A percentile compares a stretch with the other conserved stretches of the same genome.
phyloP scores from a whole-genome alignment of 2,888 invertebrate species.

The Selenia dentaria region DNA sequence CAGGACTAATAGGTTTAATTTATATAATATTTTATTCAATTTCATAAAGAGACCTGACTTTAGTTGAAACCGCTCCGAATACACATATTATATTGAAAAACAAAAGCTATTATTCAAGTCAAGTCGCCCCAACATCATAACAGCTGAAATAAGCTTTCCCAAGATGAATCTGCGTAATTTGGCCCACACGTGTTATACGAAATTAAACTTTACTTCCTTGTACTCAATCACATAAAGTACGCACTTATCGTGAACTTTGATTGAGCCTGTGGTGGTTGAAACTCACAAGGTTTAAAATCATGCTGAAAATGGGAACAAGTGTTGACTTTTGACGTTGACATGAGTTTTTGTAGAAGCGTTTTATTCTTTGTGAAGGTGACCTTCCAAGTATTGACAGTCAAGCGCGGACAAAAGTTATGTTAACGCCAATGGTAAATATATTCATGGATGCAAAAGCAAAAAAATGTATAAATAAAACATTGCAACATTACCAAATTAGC shows the following conservation, averaged over 20 bases:
- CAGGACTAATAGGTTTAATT: too few relatives aligned
- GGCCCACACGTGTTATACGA: slow-evolving; percentile 24
- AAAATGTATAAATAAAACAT: too few relatives aligned
- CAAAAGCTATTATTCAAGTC: slow-evolving; percentile 20
- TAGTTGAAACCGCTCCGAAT: slow-evolving; percentile 7
- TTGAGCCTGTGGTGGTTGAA: slow-evolving; percentile 12
- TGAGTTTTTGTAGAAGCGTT: too few relatives aligned
- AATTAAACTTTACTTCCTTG: slow-evolving; percentile 27
- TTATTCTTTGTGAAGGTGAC: too few relatives aligned
- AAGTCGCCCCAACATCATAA: slow-evolving; percentile 16
- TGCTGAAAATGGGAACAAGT: too few relatives aligned
- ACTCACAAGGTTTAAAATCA: slow-evolving; percentile 1
- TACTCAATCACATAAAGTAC: slow-evolving; percentile 30
- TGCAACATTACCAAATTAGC: too few relatives aligned
- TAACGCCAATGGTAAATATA: too few relatives aligned
- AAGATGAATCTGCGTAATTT: slow-evolving; percentile 24
- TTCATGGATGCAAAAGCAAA: too few relatives aligned
- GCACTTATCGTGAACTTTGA: slow-evolving; percentile 22
- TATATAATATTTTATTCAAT: too few relatives aligned
- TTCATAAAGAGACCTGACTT: background rate
- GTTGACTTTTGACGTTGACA: too few relatives aligned
- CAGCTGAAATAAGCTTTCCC: slow-evolving; percentile 10
- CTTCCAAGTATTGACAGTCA: too few relatives aligned
- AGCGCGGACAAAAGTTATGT: too few relatives aligned
- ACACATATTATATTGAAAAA: slow-evolving; percentile 12